Evolutionary conservation across 1,140 invertebrate species (phyloP).

Genomic region (Paraescarpia echinospica): DNA sequence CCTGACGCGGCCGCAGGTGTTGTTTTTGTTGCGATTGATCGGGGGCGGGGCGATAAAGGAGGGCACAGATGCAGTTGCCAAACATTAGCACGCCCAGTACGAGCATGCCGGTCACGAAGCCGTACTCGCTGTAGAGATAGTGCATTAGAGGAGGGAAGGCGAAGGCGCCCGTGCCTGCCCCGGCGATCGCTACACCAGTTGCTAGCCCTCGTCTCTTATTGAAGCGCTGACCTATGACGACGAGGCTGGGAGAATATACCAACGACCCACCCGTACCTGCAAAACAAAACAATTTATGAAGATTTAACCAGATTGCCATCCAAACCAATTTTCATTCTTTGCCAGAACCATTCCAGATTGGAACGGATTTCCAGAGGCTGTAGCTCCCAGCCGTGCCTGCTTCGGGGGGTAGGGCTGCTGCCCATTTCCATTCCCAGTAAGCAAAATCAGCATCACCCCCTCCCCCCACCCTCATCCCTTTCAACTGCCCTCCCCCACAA

Average conservation of each 20-base stretch:
- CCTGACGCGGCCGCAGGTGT: no score
- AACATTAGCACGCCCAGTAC: slow-evolving; percentile 18
- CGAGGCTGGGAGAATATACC: not conserved
- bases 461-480: no score
- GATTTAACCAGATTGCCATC: no score
- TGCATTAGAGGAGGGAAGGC: slow-evolving; percentile 54
- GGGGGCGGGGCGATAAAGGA: not conserved
- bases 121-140: slow-evolving; percentile 17
- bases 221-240: not conserved
- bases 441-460: no score
- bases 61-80: not conserved
- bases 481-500: no score
- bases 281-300: no score
- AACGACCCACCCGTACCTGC: slow-evolving; percentile 7
- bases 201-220: not conserved
- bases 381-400: no score
- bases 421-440: no score
- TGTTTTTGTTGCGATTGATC: not conserved
- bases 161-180: slow-evolving; percentile 81
- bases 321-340: no score
- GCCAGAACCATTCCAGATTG: no score
- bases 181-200: slow-evolving; percentile 46
- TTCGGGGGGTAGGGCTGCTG: no score
- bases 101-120: slow-evolving; percentile 19
- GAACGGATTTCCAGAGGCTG: no score